Base-by-base conservation (phyloP, 2,888 invertebrate genomes). In the Meiosimyza platycephala region DNA sequence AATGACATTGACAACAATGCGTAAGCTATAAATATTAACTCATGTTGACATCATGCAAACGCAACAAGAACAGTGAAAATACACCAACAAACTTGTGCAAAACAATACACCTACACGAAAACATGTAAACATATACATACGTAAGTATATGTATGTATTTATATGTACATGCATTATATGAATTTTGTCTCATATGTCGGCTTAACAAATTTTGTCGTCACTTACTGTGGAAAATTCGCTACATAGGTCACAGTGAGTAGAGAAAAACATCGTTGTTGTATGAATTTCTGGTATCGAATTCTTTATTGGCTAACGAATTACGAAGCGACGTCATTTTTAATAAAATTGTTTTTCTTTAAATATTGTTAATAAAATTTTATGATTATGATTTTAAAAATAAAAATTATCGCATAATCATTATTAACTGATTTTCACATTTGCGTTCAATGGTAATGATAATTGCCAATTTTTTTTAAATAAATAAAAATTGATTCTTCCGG, bases 1-100 rank as follows among this genome's bases (percentile, higher is more conserved):
- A 28, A 57, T 57, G 57, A 57, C 57, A 57, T 57, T 15, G 57
- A 57, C 57, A 57, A 28, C 57, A 57, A 28, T 9, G 40, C 57
- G 28, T 57, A 28, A 16, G 57, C 57, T 28, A 57, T 40, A 40
- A 40, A 40, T 57, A 57, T 57, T 57, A 57, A 57, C 57, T 57
- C 57, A 57, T 57, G 57, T 22, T 57, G 57, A 57, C 57, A 57
- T 18, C 22, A 57, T 7, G 57, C 18, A 18, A 28, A 16, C 6
- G 6, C 16, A 54, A 15, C n/a, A n/a, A 28, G 18, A 6, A 57
- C 18, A 28, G 16, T 16, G 9, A 57, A 12, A 12, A 57, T 16
- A 9, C 18, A 12, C 4, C 28, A 28, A 57, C 28, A 28, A 4
- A 18, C 22, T n/a, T 22, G 57, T 22, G 57, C 12, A 3, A 48